phyloP scores from a whole-genome alignment of 2,113 vertebrate species.

The Empidonax alnorum region DNA sequence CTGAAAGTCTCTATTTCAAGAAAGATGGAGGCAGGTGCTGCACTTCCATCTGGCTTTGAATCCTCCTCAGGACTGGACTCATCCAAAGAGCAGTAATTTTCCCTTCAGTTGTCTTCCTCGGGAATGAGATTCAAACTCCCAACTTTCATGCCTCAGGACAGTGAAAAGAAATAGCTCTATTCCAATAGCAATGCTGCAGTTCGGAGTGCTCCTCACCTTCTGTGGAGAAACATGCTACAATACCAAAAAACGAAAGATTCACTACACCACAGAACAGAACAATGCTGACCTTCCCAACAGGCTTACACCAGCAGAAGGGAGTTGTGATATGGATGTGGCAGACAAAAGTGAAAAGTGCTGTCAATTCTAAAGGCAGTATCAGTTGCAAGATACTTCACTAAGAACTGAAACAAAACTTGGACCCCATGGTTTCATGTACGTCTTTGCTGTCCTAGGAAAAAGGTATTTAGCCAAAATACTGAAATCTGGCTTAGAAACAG shows the following conservation, averaged over 20 bases:
- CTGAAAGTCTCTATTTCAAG: background rate
- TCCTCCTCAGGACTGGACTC: background rate
- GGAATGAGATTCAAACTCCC: background rate
- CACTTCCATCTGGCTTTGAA: background rate
- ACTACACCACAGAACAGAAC: background rate
- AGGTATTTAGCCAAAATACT: background rate
- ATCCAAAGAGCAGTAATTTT: background rate
- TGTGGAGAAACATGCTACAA: background rate
- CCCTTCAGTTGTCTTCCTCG: background rate
- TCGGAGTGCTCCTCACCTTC: background rate
- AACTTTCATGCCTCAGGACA: background rate
- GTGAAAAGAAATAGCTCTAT: background rate
- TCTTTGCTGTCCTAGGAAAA: background rate
- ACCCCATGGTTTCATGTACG: background rate
- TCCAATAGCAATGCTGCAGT: background rate
- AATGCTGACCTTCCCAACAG: background rate
- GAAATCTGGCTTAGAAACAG: background rate
- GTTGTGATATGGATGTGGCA: accelerated
- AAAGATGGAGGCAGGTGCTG: background rate
- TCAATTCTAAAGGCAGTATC: background rate
- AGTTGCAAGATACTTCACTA: background rate
- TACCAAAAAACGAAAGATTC: background rate
- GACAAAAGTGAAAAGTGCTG: background rate
- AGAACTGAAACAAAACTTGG: background rate
- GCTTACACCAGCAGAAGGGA: background rate